Conservation (phyloP, 2,888 invertebrate genomes). For the Slavum lentiscoides region DNA sequence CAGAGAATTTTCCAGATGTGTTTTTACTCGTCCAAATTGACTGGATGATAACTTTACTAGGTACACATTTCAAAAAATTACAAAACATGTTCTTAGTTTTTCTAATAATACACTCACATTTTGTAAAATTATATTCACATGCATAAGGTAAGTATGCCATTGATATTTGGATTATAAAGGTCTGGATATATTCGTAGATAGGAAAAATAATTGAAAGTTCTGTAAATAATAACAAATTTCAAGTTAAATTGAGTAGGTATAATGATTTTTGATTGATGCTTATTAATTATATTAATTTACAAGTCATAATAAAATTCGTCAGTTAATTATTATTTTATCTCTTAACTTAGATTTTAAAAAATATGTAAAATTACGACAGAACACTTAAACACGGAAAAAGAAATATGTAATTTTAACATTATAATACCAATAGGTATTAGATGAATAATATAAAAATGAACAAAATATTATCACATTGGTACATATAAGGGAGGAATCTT, state of each 20-base stretch:
- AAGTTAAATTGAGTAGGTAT: conserved; percentile 5
- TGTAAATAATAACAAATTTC: neutral
- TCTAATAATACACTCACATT: too few relatives aligned
- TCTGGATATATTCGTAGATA: too few relatives aligned
- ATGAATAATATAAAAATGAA: conserved; percentile 9
- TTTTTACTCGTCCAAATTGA: too few relatives aligned
- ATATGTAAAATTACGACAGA: conserved; percentile 29
- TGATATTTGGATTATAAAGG: too few relatives aligned
- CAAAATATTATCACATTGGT: conserved; percentile 31
- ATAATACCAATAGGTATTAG: conserved; percentile 10
- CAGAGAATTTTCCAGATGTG: too few relatives aligned
- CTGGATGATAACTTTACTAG: too few relatives aligned
- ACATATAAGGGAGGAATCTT: neutral
- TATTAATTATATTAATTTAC: conserved; percentile 23
- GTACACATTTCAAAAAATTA: too few relatives aligned
- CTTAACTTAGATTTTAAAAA: too few relatives aligned
- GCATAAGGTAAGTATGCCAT: too few relatives aligned
- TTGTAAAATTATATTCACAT: too few relatives aligned
- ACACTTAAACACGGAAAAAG: conserved; percentile 30
- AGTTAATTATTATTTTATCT: neutral
- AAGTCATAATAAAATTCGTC: neutral
- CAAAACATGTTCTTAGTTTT: too few relatives aligned
- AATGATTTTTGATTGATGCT: conserved; percentile 14
- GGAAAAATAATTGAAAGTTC: too few relatives aligned
- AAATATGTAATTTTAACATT: conserved; percentile 40